Conservation (phyloP, 2,888 invertebrate genomes). For the Drosophila multiciliata region DNA sequence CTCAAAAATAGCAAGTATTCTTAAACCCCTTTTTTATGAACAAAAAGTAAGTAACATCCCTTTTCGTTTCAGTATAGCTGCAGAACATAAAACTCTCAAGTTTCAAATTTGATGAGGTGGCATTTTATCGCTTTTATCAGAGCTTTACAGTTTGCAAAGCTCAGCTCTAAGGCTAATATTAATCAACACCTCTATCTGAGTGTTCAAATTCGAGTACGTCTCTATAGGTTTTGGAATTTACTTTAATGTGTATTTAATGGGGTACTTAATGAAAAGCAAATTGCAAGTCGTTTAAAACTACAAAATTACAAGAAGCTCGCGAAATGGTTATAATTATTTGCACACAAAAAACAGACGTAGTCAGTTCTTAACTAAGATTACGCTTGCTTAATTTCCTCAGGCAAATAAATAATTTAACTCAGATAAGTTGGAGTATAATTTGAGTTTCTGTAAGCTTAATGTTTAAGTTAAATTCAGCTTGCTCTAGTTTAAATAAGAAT, state of each 20-base stretch:
- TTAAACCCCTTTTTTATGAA: constrained; percentile 31
- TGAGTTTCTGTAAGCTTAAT: not conserved
- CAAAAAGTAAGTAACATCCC: constrained; percentile 14
- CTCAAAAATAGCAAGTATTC: constrained; percentile 47
- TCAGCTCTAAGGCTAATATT: constrained; percentile 31
- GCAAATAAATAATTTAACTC: not conserved
- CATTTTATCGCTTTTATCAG: constrained; percentile 63
- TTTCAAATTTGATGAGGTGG: constrained; percentile 54
- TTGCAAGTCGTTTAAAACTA: constrained; percentile 22
- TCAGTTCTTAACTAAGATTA: constrained; percentile 8
- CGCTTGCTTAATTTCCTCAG: constrained; percentile 4
- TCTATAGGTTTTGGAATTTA: constrained; percentile 9
- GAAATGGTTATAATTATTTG: constrained; percentile 26
- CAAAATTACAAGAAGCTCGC: not conserved
- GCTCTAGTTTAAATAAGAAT: not conserved
- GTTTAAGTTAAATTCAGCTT: not conserved
- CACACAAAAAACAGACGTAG: constrained; percentile 18
- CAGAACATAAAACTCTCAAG: constrained; percentile 55
- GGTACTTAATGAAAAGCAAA: constrained; percentile 27
- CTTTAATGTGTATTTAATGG: constrained; percentile 21
- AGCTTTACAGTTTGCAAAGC: constrained; percentile 31
- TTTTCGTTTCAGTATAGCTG: constrained; percentile 6
- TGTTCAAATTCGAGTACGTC: not conserved
- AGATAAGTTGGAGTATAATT: not conserved
- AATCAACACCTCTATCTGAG: constrained; percentile 23